Conservation (phyloP, 2,113 vertebrate species). For the Panurus biarmicus region DNA sequence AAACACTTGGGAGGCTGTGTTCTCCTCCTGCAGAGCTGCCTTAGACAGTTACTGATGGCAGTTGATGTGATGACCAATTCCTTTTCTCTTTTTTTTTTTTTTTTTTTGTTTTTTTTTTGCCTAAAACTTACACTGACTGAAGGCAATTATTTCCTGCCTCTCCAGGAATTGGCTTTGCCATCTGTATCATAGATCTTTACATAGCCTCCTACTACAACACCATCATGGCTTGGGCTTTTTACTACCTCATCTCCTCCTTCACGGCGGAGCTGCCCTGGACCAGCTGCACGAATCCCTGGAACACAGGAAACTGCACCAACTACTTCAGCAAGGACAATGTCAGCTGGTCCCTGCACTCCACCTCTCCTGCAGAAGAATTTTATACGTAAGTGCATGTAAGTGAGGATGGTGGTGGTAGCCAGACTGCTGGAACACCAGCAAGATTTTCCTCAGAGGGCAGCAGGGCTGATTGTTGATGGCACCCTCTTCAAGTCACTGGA, state of each 20-base stretch:
- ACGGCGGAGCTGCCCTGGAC: conserved; percentile 87
- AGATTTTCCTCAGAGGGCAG: not conserved
- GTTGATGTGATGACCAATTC: not conserved
- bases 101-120: not conserved
- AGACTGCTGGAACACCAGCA: not conserved
- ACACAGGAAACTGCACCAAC: conserved; percentile 87
- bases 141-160: not conserved
- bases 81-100: not conserved
- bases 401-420: conserved; percentile 36
- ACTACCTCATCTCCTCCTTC: conserved; percentile 94
- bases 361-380: conserved; percentile 95
- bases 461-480: not conserved
- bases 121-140: not conserved
- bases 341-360: conserved; percentile 84
- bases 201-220: conserved; percentile 98
- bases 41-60: not conserved
- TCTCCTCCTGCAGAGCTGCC: not conserved
- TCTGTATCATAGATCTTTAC: conserved; percentile 93
- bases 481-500: not conserved
- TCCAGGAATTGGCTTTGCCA: conserved; percentile 92
- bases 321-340: conserved; percentile 87
- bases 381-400: conserved; percentile 95
- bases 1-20: not conserved
- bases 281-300: conserved; percentile 89
- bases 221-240: conserved; percentile 97